These are phyloP conservation scores for Lucilia sericata DNA, from an alignment of 1,140 invertebrate genomes.

Conservation along the genomic window DNA sequence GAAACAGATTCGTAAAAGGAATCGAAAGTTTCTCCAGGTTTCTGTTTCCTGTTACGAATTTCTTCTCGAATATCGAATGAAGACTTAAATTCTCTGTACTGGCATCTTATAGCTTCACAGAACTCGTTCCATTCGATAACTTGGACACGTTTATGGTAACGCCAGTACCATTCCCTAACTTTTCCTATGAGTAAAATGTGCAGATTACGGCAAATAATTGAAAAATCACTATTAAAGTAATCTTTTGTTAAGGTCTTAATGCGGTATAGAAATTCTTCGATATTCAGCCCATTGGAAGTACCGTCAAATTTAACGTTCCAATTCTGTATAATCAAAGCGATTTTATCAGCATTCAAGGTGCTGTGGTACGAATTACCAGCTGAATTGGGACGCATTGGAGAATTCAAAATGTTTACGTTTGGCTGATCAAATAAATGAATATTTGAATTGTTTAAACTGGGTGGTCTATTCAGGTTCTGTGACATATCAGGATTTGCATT, in stretches of 20 bases:
- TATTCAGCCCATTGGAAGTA: neutral
- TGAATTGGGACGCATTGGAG: neutral
- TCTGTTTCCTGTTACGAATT: slow-evolving; percentile 17
- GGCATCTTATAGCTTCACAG: neutral
- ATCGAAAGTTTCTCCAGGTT: slow-evolving; percentile 1
- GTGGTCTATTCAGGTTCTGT: too few relatives aligned
- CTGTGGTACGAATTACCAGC: neutral
- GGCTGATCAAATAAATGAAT: too few relatives aligned
- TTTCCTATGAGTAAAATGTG: neutral
- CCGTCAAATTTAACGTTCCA: slow-evolving; percentile 33
- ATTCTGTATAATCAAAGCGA: neutral
- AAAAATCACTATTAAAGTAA: slow-evolving; percentile 10
- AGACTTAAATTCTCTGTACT: neutral
- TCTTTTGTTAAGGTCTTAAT: neutral
- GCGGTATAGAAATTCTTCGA: slow-evolving; percentile 37
- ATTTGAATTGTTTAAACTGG: too few relatives aligned
- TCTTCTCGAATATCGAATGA: slow-evolving; percentile 24
- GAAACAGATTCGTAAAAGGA: slow-evolving; percentile 14
- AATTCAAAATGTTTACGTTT: neutral
- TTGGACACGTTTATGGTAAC: neutral
- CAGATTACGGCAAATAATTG: neutral
- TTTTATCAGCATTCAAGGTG: neutral
- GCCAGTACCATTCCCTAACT: slow-evolving; percentile 25
- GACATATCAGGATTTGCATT: too few relatives aligned
- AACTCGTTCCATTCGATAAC: neutral